A percentile compares a stretch with the other conserved stretches of the same genome.
phyloP scores from a whole-genome alignment of 2,113 vertebrate genomes.

The Artemisiospiza belli region DNA sequence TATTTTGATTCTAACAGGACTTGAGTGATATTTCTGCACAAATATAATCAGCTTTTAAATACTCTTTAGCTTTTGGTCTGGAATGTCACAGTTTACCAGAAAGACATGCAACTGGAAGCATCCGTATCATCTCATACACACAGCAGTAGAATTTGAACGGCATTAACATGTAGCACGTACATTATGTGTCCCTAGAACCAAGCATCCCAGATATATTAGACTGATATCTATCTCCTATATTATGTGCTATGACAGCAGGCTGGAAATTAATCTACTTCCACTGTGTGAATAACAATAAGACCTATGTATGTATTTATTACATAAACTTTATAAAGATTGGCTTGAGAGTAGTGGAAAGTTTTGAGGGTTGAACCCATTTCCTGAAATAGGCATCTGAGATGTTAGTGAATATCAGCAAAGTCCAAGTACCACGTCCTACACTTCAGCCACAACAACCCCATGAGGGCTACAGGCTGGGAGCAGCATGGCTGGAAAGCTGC shows the following conservation, averaged over 20 bases:
- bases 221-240: background rate
- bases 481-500: background rate
- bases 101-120: background rate
- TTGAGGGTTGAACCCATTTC: background rate
- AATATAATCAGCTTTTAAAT: background rate
- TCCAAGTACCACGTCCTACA: background rate
- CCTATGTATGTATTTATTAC: background rate
- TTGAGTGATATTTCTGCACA: background rate
- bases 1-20: background rate
- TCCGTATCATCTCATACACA: background rate
- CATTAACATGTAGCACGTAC: background rate
- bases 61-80: background rate
- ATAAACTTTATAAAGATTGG: background rate
- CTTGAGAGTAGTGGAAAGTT: background rate
- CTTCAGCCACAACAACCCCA: background rate
- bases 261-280: background rate
- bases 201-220: background rate
- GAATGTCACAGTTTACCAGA: background rate
- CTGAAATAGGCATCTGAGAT: background rate
- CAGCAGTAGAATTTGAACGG: background rate
- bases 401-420: background rate
- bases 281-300: background rate
- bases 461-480: background rate
- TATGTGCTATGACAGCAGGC: background rate
- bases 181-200: background rate